phyloP scores from a whole-genome alignment of 2,797 vertebrate species.

The Sus cebifrons region DNA sequence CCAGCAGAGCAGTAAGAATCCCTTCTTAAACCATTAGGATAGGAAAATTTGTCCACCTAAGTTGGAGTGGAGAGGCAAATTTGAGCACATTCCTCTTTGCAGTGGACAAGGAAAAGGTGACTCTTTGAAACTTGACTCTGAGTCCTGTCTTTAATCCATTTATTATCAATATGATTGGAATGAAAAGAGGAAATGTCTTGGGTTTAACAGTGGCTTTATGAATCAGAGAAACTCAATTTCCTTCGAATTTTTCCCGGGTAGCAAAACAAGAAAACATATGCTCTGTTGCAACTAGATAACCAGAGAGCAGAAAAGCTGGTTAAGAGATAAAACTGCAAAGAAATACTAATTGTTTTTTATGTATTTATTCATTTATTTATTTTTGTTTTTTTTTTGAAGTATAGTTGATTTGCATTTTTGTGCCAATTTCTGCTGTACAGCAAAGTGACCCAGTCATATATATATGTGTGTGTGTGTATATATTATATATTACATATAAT shows the following conservation, averaged over 20 bases:
- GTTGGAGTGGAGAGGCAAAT: background rate
- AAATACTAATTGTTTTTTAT: conserved; percentile 30
- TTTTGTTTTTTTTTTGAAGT: too few species aligned
- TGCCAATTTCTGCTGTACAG: too few species aligned
- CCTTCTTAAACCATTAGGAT: background rate
- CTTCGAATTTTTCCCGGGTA: conserved; percentile 31
- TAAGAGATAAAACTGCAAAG: conserved; percentile 2
- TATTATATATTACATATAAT: too few species aligned
- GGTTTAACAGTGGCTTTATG: conserved; percentile 45
- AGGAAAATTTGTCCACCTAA: conserved; percentile 26
- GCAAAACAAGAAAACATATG: conserved; percentile 46
- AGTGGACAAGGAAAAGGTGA: background rate
- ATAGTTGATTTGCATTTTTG: too few species aligned
- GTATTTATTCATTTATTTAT: too few species aligned
- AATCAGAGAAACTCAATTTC: conserved; percentile 60
- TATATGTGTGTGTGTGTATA: too few species aligned
- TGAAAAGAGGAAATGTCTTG: background rate
- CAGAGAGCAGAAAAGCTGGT: background rate
- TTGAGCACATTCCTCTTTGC: background rate
- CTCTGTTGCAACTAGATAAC: conserved; percentile 19
- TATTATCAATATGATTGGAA: conserved; percentile 34
- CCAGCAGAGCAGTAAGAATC: background rate
- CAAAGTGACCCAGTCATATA: too few species aligned
- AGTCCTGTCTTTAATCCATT: conserved; percentile 7
- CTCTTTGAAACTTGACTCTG: background rate